Base-by-base conservation (phyloP, 1,140 invertebrate species). In the Dreissena polymorpha region DNA sequence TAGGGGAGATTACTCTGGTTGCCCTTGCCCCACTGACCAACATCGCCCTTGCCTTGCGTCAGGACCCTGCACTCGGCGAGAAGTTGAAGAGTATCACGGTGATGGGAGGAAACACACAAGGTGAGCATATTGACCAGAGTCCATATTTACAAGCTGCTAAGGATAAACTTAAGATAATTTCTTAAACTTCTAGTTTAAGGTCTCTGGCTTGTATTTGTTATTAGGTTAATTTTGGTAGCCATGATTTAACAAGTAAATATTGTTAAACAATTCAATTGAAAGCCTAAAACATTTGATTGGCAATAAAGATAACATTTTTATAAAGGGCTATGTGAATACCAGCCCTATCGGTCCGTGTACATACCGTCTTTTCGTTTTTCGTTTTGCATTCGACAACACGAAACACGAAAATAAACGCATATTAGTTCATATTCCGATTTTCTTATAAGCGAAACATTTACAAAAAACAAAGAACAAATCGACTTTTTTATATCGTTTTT, bases 21-120 rank as follows among this genome's bases (percentile, higher is more conserved):
- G 94, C 94, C 78, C 86, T 97, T 50, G 96, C 94, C 0, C 96
- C 96, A 0, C 90, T 97, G 50, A 97, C 96, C 0, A 97, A 97
- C 90, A 91, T 96, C 65, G 96, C 96, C 7, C 86, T 97, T 72
- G 94, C 96, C 5, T 93, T 96, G 13, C 94, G 95, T 87, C 93
- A 96, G 82, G 95, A 95, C 88, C 94, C 94, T 6, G 86, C 94
- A 39, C 95, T 97, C 89, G 91, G 94, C 0, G 83, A 92, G 0
- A 93, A 94, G 63, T 91, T 96, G 0, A 95, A 95, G 86, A 94
- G 95, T 67, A 91, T 96, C 68, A 95, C 94, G 80, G 94, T 96
- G 1, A 96, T 97, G 96, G 96, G 96, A 57, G 96, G 96, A 85
- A 97, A 96, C 77, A 88, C 86, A 83, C 85, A 90, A 86, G 91